phyloP scores from a whole-genome alignment of 35 echinoderm and acorn worm species.

The Lytechinus variegatus region DNA sequence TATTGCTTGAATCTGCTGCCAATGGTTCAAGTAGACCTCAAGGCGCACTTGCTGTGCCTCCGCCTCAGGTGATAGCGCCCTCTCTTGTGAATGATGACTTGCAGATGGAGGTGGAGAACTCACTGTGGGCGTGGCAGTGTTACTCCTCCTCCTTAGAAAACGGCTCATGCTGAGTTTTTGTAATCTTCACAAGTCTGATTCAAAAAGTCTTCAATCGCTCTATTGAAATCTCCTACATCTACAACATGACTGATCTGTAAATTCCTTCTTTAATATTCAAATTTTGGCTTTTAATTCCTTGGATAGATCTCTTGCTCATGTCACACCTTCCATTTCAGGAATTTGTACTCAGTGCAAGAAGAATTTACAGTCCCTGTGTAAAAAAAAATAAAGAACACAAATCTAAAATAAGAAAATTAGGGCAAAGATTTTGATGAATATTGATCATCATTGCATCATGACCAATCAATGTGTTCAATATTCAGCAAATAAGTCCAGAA shows the following conservation, averaged over 20 bases:
- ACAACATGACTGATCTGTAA: not conserved
- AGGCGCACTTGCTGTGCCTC: slow-evolving; percentile 8
- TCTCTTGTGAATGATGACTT: not conserved
- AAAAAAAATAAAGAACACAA: not conserved
- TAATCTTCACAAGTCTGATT: not conserved
- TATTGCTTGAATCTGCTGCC: slow-evolving; percentile 32
- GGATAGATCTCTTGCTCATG: not conserved
- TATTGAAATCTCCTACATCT: not conserved
- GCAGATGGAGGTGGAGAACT: not conserved
- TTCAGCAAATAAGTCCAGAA: too few species aligned
- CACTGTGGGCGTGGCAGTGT: slow-evolving; percentile 10
- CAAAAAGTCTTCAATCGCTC: not conserved
- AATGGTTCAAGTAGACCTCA: slow-evolving; percentile 41
- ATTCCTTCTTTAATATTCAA: not conserved
- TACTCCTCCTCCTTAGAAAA: slow-evolving; percentile 36
- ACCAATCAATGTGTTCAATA: too few species aligned
- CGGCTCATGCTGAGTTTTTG: not conserved
- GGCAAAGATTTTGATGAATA: not conserved
- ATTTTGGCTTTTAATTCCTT: not conserved
- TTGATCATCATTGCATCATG: too few species aligned
- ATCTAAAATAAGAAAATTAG: not conserved
- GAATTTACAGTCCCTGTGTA: not conserved
- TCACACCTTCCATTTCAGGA: not conserved
- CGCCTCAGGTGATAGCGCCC: not conserved
- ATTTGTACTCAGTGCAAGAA: not conserved